A percentile compares a stretch with the other conserved stretches of the same genome.
Evolutionary conservation across 2,888 invertebrate species (phyloP).

Genomic region (Melangyna quadrimaculata): DNA sequence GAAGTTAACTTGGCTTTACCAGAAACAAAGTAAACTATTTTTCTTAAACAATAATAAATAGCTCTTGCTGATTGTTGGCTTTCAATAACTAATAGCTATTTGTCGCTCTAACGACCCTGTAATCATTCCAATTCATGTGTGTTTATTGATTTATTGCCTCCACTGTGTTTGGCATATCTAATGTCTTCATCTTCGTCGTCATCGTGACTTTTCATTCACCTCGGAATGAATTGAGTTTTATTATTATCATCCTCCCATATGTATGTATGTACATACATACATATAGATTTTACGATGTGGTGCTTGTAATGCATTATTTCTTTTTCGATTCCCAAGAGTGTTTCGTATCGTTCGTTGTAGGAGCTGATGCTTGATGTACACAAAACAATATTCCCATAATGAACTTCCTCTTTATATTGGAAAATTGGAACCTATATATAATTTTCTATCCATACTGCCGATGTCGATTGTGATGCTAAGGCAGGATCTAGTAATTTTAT

Average conservation of each 20-base stretch:
- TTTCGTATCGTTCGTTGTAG: background rate
- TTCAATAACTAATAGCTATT: constrained; percentile 11
- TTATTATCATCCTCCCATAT: constrained; percentile 36
- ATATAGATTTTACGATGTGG: constrained; percentile 10
- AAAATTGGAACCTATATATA: background rate
- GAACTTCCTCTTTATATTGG: constrained; percentile 21
- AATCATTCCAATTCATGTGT: background rate
- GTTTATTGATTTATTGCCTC: constrained; percentile 33
- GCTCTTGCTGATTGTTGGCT: background rate
- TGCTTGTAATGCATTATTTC: constrained; percentile 39
- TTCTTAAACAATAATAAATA: background rate
- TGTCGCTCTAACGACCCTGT: background rate
- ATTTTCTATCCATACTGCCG: background rate
- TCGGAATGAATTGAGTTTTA: constrained; percentile 54
- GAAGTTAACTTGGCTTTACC: background rate
- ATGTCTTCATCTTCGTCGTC: constrained; percentile 20
- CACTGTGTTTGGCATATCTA: constrained; percentile 43
- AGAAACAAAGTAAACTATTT: background rate
- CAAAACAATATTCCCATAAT: constrained; percentile 35
- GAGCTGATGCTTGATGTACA: background rate
- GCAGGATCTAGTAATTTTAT: constrained; percentile 56
- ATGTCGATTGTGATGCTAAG: background rate
- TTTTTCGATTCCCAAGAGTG: constrained; percentile 16
- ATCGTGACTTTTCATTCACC: constrained; percentile 52
- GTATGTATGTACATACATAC: too few relatives aligned